Conservation (phyloP, 2,797 vertebrate species). For the Chiloscyllium punctatum region DNA sequence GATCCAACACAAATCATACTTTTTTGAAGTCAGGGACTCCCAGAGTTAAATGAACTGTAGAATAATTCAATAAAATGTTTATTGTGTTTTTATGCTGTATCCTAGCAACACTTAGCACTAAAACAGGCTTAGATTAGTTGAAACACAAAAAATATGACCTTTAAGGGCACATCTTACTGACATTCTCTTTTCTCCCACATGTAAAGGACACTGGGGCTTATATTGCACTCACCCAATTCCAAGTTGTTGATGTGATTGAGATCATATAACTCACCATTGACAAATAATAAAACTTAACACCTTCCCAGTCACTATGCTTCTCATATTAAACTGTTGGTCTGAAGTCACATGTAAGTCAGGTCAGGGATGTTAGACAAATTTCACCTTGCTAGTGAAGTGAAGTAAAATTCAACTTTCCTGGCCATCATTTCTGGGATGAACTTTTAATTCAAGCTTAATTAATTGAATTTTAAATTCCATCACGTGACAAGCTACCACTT, state of each 20-base stretch:
- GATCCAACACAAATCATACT: background rate
- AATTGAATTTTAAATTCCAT: too few species aligned
- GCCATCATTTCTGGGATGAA: too few species aligned
- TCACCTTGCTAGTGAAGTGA: too few species aligned
- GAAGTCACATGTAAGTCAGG: too few species aligned
- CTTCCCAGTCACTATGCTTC: background rate
- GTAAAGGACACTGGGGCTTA: background rate
- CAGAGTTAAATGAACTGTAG: constrained; percentile 5
- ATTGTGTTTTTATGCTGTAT: background rate
- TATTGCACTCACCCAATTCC: background rate
- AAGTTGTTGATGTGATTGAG: background rate
- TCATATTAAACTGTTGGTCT: background rate
- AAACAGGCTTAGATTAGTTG: background rate
- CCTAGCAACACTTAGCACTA: constrained; percentile 21
- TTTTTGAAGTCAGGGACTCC: background rate
- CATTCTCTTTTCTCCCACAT: background rate
- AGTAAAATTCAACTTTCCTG: too few species aligned
- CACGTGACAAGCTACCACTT: too few species aligned
- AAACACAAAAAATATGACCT: background rate
- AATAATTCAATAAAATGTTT: background rate
- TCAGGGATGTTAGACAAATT: too few species aligned
- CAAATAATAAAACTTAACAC: background rate
- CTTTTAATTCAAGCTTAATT: too few species aligned
- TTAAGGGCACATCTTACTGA: background rate
- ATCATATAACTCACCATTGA: background rate